phyloP scores from a whole-genome alignment of 2,113 vertebrate genomes.

The Rhinoderma darwinii region DNA sequence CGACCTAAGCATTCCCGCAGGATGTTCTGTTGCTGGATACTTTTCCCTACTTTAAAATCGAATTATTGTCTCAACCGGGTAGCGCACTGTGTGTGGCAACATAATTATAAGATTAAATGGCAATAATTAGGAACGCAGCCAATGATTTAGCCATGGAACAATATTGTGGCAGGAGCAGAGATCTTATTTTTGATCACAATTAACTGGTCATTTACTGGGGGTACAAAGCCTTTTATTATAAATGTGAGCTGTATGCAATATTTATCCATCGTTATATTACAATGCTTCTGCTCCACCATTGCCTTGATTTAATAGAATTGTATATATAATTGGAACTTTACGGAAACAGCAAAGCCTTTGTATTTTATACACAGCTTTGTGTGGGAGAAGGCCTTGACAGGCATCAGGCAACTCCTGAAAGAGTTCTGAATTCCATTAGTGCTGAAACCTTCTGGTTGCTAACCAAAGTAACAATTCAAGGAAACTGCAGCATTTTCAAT shows the following conservation, averaged over 20 bases:
- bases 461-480: neutral
- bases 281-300: neutral
- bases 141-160: slow-evolving; percentile 12
- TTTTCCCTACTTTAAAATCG: slow-evolving; percentile 21
- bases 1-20: slow-evolving; percentile 20
- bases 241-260: neutral
- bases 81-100: slow-evolving; percentile 45
- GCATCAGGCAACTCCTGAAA: slow-evolving; percentile 7
- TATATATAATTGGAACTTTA: neutral
- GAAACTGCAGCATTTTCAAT: neutral
- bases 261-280: neutral
- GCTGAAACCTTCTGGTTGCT: slow-evolving; percentile 12
- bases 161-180: neutral
- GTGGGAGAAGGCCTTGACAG: slow-evolving; percentile 14
- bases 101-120: slow-evolving; percentile 53
- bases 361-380: neutral
- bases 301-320: neutral
- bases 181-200: slow-evolving; percentile 2
- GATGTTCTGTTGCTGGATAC: slow-evolving; percentile 33
- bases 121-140: slow-evolving; percentile 46
- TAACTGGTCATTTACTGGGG: neutral
- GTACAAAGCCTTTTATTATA: neutral
- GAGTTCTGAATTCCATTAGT: slow-evolving; percentile 14
- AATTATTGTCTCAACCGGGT: slow-evolving; percentile 41
- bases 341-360: neutral